Base-by-base conservation (phyloP, 2,888 invertebrate species). In the Meloe dianella region DNA sequence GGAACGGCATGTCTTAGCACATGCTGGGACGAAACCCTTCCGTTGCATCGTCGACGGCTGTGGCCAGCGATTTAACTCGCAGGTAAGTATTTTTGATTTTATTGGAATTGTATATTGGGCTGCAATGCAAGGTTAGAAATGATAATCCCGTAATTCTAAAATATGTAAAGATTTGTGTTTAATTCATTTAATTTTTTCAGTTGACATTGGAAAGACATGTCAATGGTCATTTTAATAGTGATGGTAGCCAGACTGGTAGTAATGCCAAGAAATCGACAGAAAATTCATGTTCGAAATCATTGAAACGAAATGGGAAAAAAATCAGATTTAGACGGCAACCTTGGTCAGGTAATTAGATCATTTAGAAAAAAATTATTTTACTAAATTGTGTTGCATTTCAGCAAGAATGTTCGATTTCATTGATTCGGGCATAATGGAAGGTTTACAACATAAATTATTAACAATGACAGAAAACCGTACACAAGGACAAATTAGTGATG, bases 11-110 rank as follows among this genome's bases (percentile, higher is more conserved):
- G 93, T 97, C 57, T 85, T 96, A 60, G 92, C 92, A 0, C 97
- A 97, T 84, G 95, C 95, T 57, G 91, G 91, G 61, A 95, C 93
- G 84, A 96, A 97, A 82, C 96, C 96, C 27, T 97, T 95, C 86
- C 91, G 94, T 79, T 98, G 97, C 85, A 97, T 97, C 83, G 94
- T 98, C 76, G 96, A 95, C 80, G 93, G 95, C 77, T 98, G 97
- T 85, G 95, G 96, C 76, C 89, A 89, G 78, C 87, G 94, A 78
- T 94, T 94, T 81, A 93, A 92, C 79, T 93, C 93, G 69, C 94
- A 94, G 91, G 94, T 94, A 87, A 81, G 85, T 22, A 38, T 61
- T 29, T 30, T 58, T 35, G 17, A 17, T 41, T 41, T n/a, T 17
- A 8, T 41, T 41, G n/a, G n/a, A n/a, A n/a, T 17, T n/a, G 41